Base-by-base conservation (phyloP, 2,888 invertebrate genomes). In the Esperia sulphurella region DNA sequence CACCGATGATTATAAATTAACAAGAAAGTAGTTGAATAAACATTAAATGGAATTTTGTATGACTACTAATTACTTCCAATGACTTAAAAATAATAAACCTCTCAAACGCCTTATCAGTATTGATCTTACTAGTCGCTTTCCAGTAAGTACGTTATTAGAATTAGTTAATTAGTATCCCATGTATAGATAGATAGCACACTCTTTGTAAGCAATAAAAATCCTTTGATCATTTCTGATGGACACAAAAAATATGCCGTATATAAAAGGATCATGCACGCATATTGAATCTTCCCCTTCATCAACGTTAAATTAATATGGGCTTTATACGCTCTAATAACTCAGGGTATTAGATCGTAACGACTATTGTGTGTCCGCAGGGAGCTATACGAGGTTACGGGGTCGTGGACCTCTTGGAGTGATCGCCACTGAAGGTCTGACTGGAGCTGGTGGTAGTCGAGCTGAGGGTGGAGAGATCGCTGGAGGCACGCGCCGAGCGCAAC, bases 371-470 rank as follows among this genome's bases (percentile, higher is more conserved):
- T 43, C 39, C 41, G 8, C 3, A 12, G 12, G 30, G 13, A 14
- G 42, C 29, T 39, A 13, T 37, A 8, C 1, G 30, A 43, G 50
- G 50, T 41, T 49, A 55, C 51, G 59, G 58, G n/a, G 62, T 53
- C 64, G 57, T 71, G 52, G 83, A 89, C 89, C 89, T 89, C 81
- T 85, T 90, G 54, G 83, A 68, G 60, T 86, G 67, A 65, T 85
- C 79, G 66, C 86, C 71, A 61, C 72, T 77, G 74, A 82, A 83
- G 71, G 87, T 82, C 68, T 83, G 85, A 76, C 87, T 86, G 73
- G 87, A 78, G 75, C 83, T 85, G 68, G 87, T 79, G 71, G 88
- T 86, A 73, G 85, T 83, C 59, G 87, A 74, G 77, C 88, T 85
- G 67, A 86, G 83, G 21, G 89, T 87, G 58, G 87, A 88, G 30